Evolutionary conservation across 2,113 vertebrate species (phyloP).

Genomic region (Catharus minimus): DNA sequence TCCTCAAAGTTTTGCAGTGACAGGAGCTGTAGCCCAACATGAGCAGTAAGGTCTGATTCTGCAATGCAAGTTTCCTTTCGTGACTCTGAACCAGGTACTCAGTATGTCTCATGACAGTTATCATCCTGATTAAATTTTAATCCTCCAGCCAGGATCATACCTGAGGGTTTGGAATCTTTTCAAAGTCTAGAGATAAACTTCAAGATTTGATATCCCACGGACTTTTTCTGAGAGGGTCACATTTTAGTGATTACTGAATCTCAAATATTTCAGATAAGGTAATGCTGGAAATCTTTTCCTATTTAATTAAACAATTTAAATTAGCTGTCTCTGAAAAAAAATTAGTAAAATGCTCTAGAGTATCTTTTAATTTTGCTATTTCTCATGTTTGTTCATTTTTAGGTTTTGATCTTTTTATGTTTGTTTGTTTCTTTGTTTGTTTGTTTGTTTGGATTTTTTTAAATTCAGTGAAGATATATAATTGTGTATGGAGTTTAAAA

Average conservation of each 20-base stretch:
- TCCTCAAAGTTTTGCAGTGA: not conserved
- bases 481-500: not conserved
- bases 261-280: not conserved
- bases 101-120: not conserved
- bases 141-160: not conserved
- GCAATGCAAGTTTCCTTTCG: not conserved
- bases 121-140: not conserved
- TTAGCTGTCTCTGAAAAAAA: not conserved
- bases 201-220: not conserved
- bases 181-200: not conserved
- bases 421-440: not conserved
- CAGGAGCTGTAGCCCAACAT: not conserved
- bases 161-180: not conserved
- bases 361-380: not conserved
- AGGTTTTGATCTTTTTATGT: not conserved
- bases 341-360: accelerated
- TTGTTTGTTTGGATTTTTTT: not conserved
- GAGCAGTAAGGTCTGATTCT: not conserved
- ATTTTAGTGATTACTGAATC: not conserved
- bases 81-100: not conserved
- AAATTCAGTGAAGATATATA: not conserved
- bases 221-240: not conserved
- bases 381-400: not conserved
- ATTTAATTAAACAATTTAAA: not conserved
- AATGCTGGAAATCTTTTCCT: not conserved